Evolutionary conservation across 2,797 vertebrate species (phyloP).

Genomic region (Ibycter americanus): DNA sequence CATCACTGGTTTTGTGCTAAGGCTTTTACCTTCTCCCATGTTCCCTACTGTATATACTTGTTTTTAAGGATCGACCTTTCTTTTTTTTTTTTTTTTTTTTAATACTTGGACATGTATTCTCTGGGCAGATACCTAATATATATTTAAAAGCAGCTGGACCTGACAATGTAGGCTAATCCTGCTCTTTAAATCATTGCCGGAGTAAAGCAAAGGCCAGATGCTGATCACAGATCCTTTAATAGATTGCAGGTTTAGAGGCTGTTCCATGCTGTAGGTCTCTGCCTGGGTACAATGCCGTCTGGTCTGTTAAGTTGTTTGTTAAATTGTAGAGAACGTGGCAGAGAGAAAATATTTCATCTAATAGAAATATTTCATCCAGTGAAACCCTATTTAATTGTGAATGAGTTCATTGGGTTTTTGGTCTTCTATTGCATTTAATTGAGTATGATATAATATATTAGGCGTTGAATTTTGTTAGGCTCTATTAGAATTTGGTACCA

Average conservation of each 20-base stretch:
- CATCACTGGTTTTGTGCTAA: background rate
- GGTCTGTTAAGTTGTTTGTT: background rate
- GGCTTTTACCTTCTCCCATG: background rate
- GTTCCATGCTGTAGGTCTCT: background rate
- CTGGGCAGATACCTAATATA: background rate
- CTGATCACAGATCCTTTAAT: background rate
- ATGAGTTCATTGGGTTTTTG: background rate
- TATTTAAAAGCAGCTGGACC: background rate
- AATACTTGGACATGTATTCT: background rate
- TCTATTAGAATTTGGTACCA: background rate
- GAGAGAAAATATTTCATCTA: background rate
- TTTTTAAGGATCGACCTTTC: background rate
- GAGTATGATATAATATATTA: background rate
- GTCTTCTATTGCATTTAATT: background rate
- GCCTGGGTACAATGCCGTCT: background rate
- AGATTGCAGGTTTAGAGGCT: background rate
- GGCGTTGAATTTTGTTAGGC: background rate
- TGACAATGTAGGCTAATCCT: background rate
- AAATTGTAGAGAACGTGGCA: background rate
- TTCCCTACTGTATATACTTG: background rate
- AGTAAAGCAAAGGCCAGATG: background rate
- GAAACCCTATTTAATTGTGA: background rate
- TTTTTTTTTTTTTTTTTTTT: background rate
- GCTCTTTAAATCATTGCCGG: background rate
- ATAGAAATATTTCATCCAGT: background rate